Evolutionary conservation across 2,888 invertebrate species (phyloP), one percentile per base, ranked within the genome.

Genomic region (Sisyra nigra): DNA sequence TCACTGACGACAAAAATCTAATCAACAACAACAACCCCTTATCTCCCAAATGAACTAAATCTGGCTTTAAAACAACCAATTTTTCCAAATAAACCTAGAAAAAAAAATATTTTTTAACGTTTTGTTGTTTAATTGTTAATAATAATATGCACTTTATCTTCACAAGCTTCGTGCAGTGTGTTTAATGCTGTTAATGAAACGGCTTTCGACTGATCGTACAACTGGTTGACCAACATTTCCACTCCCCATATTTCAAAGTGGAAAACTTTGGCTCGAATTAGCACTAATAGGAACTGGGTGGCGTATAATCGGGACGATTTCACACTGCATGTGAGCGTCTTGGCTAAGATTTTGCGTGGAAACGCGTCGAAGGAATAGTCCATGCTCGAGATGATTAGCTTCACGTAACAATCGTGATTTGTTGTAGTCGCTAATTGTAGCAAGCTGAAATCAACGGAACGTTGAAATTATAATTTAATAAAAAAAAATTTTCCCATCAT

Each of bases 91-190:
- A 82, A 45, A 69, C 69, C 80, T 81, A 55, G 5, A 24, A 24
- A 24, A 24, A 24, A 24, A 7, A 24, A n/a, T n/a, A n/a, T n/a
- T n/a, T n/a, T n/a, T n/a, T n/a, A n/a, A n/a, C n/a, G n/a, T n/a
- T n/a, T n/a, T n/a, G n/a, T n/a, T n/a, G n/a, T n/a, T n/a, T 30
- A 13, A 14, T 29, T 29, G 43, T 36, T 13, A 17, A 40, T n/a
- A 41, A 44, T 36, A 32, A 35, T 44, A 59, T 69, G 69, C 54
- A 84, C 84, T 56, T 81, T 77, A 48, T 89, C 79, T 62, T 89
- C 88, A 57, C 87, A 87, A n/a, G 92, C 88, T 67, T 96, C 96
- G 55, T 92, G 87, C 35, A 96, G 67, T 44, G 84, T 80, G 49
- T 79, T 74, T 43, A 92, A 66, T 4, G 94, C 89, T 8, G 82